phyloP scores from a whole-genome alignment of 2,113 vertebrate species.

The Macquaria ambigua region DNA sequence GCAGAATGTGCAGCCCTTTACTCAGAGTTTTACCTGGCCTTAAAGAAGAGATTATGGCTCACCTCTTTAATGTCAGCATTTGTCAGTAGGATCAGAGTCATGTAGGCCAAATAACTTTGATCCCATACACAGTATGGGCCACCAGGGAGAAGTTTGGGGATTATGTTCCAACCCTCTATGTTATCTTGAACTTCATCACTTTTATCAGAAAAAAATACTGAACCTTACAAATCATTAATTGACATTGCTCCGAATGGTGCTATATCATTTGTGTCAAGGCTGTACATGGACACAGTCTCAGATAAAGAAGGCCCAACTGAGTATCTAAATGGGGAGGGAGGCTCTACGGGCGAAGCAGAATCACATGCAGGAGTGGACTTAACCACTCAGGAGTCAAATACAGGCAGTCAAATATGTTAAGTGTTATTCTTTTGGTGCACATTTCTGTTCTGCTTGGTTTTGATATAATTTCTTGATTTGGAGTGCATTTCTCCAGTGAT shows the following conservation, averaged over 20 bases:
- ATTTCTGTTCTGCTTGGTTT: not conserved
- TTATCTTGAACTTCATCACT: not conserved
- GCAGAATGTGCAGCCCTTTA: not conserved
- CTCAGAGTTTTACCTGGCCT: not conserved
- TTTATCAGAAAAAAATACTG: conserved; percentile 1
- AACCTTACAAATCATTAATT: not conserved
- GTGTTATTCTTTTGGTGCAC: not conserved
- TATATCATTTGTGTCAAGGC: not conserved
- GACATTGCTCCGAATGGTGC: not conserved
- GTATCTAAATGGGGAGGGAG: not conserved
- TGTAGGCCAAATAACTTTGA: not conserved
- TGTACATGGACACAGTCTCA: too few species aligned
- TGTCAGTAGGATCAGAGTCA: not conserved
- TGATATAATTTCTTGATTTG: not conserved
- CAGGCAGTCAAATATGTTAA: not conserved
- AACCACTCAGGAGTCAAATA: not conserved
- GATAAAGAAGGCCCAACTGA: not conserved
- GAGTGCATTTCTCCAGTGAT: not conserved
- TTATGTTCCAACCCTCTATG: not conserved
- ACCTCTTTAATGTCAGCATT: not conserved
- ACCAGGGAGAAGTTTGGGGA: not conserved
- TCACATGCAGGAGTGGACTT: not conserved
- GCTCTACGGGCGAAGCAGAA: not conserved
- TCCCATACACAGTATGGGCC: not conserved
- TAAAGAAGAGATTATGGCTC: not conserved